These are phyloP conservation scores for Boleophthalmus pectinirostris DNA, from an alignment of 2,113 vertebrate genomes.

Conservation along the genomic window DNA sequence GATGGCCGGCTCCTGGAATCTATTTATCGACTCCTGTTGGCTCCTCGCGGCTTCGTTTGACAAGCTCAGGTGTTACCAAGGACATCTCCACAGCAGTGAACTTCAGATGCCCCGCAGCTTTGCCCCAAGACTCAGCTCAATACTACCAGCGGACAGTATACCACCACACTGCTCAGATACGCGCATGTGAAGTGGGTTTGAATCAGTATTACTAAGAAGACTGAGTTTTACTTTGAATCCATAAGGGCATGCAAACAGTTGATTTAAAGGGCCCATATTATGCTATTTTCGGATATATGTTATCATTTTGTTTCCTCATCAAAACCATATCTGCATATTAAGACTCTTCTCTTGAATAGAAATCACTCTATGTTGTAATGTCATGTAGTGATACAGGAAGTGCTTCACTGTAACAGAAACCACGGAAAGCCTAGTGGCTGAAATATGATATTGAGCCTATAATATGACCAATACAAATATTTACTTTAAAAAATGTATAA, in stretches of 20 bases:
- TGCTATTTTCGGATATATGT: too few relatives aligned
- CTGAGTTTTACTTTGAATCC: background rate
- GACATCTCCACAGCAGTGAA: constrained; percentile 13
- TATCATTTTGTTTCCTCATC: too few relatives aligned
- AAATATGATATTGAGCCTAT: too few relatives aligned
- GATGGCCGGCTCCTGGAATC: constrained; percentile 40
- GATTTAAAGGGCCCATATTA: background rate
- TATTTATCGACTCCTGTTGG: constrained; percentile 49
- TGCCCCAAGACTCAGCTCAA: background rate
- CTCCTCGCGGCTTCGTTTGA: constrained; percentile 47
- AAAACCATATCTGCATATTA: too few relatives aligned
- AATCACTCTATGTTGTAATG: too few relatives aligned
- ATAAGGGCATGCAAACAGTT: background rate
- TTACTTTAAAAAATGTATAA: too few relatives aligned
- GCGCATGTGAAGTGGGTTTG: background rate
- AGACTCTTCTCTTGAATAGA: too few relatives aligned
- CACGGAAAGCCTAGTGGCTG: too few relatives aligned
- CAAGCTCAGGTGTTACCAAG: constrained; percentile 36
- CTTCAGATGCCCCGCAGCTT: constrained; percentile 23
- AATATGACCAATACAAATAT: too few relatives aligned
- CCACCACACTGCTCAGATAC: background rate
- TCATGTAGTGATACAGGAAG: too few relatives aligned
- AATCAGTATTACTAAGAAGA: background rate
- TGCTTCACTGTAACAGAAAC: too few relatives aligned
- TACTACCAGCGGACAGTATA: background rate